Percentiles rank a stretch among this genome's conserved stretches.
These are phyloP conservation scores for Rhagologus leucostigma DNA, from an alignment of 2,113 vertebrate species.

Conservation along the genomic window DNA sequence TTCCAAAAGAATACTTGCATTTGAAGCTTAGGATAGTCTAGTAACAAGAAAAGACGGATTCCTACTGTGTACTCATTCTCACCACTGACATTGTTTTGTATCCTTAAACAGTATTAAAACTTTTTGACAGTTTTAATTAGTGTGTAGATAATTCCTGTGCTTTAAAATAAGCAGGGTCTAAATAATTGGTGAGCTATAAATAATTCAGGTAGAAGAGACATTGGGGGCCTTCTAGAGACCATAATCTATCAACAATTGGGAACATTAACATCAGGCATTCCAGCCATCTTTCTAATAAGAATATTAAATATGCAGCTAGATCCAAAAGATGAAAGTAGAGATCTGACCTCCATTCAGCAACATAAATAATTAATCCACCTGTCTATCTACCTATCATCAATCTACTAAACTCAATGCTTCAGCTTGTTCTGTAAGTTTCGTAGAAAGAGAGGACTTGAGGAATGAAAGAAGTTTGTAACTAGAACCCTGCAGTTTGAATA, in stretches of 20 bases:
- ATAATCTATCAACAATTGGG: background rate
- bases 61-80: background rate
- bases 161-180: conserved; percentile 15
- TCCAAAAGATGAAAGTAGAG: background rate
- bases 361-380: conserved; percentile 26
- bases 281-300: background rate
- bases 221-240: background rate
- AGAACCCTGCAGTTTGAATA: background rate
- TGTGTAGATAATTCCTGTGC: background rate
- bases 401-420: background rate
- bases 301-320: conserved; percentile 9
- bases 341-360: background rate
- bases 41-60: background rate
- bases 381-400: background rate
- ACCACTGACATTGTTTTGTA: background rate
- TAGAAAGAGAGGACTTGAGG: background rate
- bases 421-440: background rate
- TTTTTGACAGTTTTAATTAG: background rate
- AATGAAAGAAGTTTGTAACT: background rate
- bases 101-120: background rate
- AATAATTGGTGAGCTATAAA: conserved; percentile 12
- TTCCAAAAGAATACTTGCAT: background rate
- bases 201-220: background rate
- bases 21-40: background rate
- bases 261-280: background rate